A percentile compares a stretch with the other conserved stretches of the same genome.
Conservation (phyloP, 1,140 invertebrate species). For the Campoletis sonorensis region DNA sequence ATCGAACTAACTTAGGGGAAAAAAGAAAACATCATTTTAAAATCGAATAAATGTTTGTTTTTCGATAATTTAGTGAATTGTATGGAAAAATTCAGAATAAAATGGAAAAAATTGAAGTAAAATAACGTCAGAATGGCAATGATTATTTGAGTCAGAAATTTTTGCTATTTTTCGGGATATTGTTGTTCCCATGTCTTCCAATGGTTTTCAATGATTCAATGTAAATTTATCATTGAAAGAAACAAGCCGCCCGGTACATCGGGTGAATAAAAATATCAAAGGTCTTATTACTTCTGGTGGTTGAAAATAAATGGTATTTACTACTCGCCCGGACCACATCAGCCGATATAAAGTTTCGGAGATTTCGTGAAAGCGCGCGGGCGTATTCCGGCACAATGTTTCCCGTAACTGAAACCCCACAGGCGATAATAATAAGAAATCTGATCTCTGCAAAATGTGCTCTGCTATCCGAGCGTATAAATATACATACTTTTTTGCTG, state of each 20-base stretch:
- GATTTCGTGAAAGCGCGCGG: slow-evolving; percentile 24
- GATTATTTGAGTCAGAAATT: too few species aligned
- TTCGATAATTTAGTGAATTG: too few species aligned
- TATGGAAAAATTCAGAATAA: too few species aligned
- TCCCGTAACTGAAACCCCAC: slow-evolving; percentile 31
- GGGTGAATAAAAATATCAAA: slow-evolving; percentile 29
- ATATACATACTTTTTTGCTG: neutral
- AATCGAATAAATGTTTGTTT: too few species aligned
- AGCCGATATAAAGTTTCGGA: slow-evolving; percentile 29
- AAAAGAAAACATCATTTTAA: too few species aligned
- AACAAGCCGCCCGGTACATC: slow-evolving; percentile 5
- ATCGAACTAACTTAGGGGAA: too few species aligned
- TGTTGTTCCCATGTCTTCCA: neutral
- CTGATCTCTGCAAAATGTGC: slow-evolving; percentile 40
- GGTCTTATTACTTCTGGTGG: slow-evolving; percentile 23
- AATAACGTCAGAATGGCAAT: too few species aligned
- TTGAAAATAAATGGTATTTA: neutral
- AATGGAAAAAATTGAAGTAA: too few species aligned
- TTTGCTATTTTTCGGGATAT: too few species aligned
- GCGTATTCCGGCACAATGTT: slow-evolving; percentile 10
- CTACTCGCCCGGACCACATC: neutral
- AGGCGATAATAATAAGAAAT: slow-evolving; percentile 26
- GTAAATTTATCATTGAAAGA: neutral
- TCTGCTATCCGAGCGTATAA: slow-evolving; percentile 11
- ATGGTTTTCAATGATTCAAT: neutral